Conservation (phyloP, 1,140 invertebrate species). For the Drosophila subpulchrella region DNA sequence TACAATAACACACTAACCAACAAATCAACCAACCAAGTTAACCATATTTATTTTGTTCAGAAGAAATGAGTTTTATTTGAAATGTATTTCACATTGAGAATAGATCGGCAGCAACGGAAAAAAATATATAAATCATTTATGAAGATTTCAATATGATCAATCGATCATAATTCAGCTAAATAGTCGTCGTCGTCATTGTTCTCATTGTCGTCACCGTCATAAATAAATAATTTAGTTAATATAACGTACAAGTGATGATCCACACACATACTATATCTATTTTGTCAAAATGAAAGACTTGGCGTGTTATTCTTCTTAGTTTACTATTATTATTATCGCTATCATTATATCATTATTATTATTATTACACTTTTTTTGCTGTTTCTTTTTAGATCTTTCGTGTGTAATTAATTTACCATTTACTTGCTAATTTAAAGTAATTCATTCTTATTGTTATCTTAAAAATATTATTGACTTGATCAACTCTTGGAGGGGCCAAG, state of each 20-base stretch:
- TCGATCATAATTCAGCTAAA: slow-evolving; percentile 27
- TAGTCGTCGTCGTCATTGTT: slow-evolving; percentile 35
- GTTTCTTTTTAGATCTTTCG: slow-evolving; percentile 24
- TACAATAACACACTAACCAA: slow-evolving; percentile 14
- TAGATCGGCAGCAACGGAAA: slow-evolving; percentile 11
- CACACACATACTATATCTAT: slow-evolving; percentile 33
- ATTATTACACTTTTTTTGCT: slow-evolving; percentile 31
- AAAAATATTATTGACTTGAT: slow-evolving; percentile 16
- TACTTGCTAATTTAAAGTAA: slow-evolving; percentile 38
- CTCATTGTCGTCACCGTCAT: slow-evolving; percentile 36
- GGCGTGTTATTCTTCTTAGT: slow-evolving; percentile 42
- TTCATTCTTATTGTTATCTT: slow-evolving; percentile 14
- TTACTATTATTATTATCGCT: slow-evolving; percentile 40
- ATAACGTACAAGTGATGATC: slow-evolving; percentile 67
- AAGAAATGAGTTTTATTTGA: slow-evolving; percentile 9
- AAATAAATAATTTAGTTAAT: slow-evolving; percentile 47
- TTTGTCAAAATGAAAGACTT: slow-evolving; percentile 43
- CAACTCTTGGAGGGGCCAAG: slow-evolving; percentile 13
- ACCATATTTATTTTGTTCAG: slow-evolving; percentile 44
- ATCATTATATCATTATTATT: slow-evolving; percentile 35
- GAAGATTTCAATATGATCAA: neutral
- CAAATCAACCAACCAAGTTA: slow-evolving; percentile 17
- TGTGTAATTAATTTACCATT: slow-evolving; percentile 37
- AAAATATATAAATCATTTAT: slow-evolving; percentile 14
- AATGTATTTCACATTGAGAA: slow-evolving; percentile 9